Evolutionary conservation across 2,888 invertebrate species (phyloP).

Genomic region (Polyommatus iphigenia): DNA sequence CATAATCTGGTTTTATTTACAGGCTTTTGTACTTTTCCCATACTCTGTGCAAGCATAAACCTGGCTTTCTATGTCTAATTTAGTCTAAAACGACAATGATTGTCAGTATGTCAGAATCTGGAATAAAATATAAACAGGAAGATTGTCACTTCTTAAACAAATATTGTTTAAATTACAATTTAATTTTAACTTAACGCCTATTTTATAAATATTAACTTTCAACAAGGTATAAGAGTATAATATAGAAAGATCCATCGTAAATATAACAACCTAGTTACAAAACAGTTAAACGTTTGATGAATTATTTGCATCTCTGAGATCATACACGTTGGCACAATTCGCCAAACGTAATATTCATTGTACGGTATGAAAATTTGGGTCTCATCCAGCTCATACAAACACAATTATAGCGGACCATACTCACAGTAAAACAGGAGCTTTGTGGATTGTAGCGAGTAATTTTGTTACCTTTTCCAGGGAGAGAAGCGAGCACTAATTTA

Average conservation of each 20-base stretch:
- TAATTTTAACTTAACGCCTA: too few relatives aligned
- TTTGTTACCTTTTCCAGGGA: slow-evolving; percentile 1
- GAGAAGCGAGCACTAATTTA: background rate
- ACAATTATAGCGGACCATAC: slow-evolving; percentile 8
- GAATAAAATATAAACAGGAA: too few relatives aligned
- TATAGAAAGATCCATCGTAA: background rate
- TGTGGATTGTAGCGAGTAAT: slow-evolving; percentile 1
- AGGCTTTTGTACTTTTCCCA: background rate
- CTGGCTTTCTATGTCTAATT: background rate
- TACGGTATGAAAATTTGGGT: slow-evolving; percentile 3
- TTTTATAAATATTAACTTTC: too few relatives aligned
- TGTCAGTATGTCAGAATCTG: too few relatives aligned
- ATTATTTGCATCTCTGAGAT: slow-evolving; percentile 1
- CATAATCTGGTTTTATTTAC: slow-evolving; percentile 19
- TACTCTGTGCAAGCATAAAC: background rate
- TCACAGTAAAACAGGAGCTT: slow-evolving; percentile 14
- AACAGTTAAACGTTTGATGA: slow-evolving; percentile 5
- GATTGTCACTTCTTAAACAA: too few relatives aligned
- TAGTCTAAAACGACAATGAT: background rate
- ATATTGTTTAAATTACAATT: too few relatives aligned
- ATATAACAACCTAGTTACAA: background rate
- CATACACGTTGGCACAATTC: background rate
- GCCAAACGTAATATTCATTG: background rate
- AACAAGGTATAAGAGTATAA: too few relatives aligned
- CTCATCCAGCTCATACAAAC: slow-evolving; percentile 20